These are phyloP conservation scores for Trochalopteron elliotii DNA, from an alignment of 2,113 vertebrate genomes.

Conservation along the genomic window DNA sequence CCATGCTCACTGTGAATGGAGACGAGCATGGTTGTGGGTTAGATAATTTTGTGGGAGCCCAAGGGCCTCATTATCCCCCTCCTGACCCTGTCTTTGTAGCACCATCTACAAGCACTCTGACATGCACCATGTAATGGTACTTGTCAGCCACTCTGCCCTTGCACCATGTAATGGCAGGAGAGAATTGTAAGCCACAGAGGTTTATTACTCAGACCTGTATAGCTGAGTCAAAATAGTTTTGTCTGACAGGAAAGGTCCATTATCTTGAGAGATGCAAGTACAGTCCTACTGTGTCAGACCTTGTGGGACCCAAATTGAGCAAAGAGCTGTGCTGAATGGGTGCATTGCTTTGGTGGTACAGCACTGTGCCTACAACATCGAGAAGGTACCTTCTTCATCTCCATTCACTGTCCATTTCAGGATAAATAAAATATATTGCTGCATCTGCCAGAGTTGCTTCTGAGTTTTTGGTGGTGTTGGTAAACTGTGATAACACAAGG, in stretches of 20 bases:
- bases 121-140: too few relatives aligned
- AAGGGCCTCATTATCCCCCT: neutral
- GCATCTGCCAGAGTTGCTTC: neutral
- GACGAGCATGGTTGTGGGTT: neutral
- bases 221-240: neutral
- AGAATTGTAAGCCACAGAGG: neutral
- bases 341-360: neutral
- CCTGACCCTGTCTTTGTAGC: neutral
- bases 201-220: neutral
- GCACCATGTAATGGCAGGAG: neutral
- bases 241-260: neutral
- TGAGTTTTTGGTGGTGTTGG: neutral
- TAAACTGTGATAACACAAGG: neutral
- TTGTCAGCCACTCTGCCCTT: neutral
- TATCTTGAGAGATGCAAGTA: neutral
- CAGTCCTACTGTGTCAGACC: neutral
- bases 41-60: neutral
- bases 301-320: neutral
- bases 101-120: neutral
- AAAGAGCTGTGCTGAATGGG: neutral
- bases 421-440: neutral
- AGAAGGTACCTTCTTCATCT: neutral
- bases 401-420: neutral
- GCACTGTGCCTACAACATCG: neutral
- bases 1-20: fast-evolving